phyloP scores from a whole-genome alignment of 2,797 vertebrate species.

The Macroramphosus scolopax region DNA sequence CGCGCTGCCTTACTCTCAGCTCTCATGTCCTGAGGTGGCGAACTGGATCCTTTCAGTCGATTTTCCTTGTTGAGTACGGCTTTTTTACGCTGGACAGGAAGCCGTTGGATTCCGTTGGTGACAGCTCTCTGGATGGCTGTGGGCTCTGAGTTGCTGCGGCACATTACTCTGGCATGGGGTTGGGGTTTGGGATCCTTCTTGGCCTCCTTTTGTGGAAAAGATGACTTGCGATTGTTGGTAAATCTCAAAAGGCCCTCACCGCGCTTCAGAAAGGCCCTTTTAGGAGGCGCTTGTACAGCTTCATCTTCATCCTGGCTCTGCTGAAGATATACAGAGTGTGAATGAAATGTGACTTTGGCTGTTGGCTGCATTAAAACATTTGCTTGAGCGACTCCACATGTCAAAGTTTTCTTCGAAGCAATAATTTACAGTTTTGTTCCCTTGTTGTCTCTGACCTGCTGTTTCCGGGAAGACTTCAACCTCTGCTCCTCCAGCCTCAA shows the following conservation, averaged over 20 bases:
- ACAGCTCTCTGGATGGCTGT: slow-evolving; percentile 56
- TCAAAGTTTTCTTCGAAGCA: too few relatives aligned
- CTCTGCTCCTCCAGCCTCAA: slow-evolving; percentile 86
- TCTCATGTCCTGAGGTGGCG: slow-evolving; percentile 37
- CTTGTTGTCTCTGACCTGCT: slow-evolving; percentile 56
- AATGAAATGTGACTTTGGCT: too few relatives aligned
- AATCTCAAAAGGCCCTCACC: slow-evolving; percentile 90
- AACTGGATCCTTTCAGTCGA: slow-evolving; percentile 43
- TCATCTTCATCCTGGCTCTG: slow-evolving; percentile 46
- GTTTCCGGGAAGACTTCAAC: slow-evolving; percentile 59
- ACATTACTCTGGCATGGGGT: slow-evolving; percentile 21
- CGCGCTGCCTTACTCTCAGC: slow-evolving; percentile 49
- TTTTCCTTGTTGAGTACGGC: slow-evolving; percentile 77
- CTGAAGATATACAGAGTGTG: not conserved
- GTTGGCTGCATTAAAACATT: too few relatives aligned
- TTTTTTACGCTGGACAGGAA: slow-evolving; percentile 83
- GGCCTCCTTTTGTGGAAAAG: slow-evolving; percentile 48
- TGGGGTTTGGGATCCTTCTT: slow-evolving; percentile 31
- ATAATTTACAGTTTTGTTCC: not conserved
- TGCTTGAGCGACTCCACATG: too few relatives aligned
- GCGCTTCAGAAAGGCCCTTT: slow-evolving; percentile 87
- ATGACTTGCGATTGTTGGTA: slow-evolving; percentile 69
- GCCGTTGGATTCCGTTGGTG: slow-evolving; percentile 41
- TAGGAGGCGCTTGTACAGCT: slow-evolving; percentile 53
- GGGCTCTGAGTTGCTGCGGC: slow-evolving; percentile 66